Conservation (phyloP, 2,888 invertebrate genomes). For the Epinotia ramella region DNA sequence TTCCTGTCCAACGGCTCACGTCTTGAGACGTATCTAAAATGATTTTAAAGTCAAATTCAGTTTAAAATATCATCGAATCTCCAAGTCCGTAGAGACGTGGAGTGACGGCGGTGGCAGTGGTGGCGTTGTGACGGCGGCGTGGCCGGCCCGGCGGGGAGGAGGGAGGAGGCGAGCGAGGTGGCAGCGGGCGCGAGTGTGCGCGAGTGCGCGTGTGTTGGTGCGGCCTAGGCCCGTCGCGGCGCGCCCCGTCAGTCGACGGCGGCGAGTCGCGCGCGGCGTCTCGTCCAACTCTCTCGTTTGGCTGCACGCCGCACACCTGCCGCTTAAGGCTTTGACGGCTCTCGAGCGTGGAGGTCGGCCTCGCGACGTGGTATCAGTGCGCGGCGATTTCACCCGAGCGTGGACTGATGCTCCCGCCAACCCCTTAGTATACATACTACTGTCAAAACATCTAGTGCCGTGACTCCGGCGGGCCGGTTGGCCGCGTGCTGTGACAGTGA, state of each 20-base stretch:
- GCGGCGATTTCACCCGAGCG: conserved; percentile 64
- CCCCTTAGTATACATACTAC: conserved; percentile 45
- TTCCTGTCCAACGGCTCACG: conserved; percentile 66
- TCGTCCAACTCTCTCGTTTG: conserved; percentile 68
- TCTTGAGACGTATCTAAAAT: conserved; percentile 66
- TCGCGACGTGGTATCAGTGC: conserved; percentile 65
- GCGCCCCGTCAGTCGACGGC: conserved; percentile 84
- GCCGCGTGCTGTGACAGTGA: conserved; percentile 83
- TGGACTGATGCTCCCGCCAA: conserved; percentile 37
- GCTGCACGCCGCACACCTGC: conserved; percentile 74
- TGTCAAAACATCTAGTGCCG: conserved; percentile 64
- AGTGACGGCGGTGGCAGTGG: conserved; percentile 51
- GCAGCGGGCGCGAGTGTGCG: conserved; percentile 66
- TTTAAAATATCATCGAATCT: conserved; percentile 77
- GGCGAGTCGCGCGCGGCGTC: conserved; percentile 83
- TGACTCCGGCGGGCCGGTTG: conserved; percentile 72
- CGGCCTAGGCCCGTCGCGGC: conserved; percentile 73
- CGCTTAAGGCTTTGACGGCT: conserved; percentile 75
- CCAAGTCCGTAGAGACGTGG: conserved; percentile 60
- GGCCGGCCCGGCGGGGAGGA: conserved; percentile 51
- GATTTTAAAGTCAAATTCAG: conserved; percentile 83
- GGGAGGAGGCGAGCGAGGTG: conserved; percentile 54
- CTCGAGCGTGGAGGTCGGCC: conserved; percentile 80
- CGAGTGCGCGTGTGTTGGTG: conserved; percentile 78
- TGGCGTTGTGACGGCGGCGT: conserved; percentile 46